phyloP scores from a whole-genome alignment of 2,113 vertebrate genomes.

The Lepidothrix coronata region DNA sequence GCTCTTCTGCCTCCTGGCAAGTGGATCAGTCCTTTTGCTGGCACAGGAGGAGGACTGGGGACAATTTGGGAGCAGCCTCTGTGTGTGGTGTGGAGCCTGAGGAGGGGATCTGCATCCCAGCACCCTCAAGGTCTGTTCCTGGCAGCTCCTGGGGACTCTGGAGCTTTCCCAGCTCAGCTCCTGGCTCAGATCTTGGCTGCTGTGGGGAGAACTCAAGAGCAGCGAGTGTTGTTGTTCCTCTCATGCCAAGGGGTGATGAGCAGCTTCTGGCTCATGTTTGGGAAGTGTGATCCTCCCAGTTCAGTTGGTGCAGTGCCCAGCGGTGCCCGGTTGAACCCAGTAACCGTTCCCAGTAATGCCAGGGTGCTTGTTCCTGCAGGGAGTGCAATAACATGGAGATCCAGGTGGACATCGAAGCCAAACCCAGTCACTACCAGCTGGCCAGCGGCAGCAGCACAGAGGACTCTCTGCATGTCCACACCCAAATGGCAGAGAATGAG shows the following conservation, averaged over 20 bases:
- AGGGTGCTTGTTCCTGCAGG: constrained; percentile 73
- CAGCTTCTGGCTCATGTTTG: background rate
- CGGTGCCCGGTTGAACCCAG: background rate
- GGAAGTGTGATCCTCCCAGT: background rate
- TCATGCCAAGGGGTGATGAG: background rate
- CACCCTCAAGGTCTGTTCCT: background rate
- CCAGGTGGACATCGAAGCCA: constrained; percentile 98
- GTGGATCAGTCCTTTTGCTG: background rate
- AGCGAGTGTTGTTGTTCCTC: fast-evolving
- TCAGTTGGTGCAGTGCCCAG: background rate
- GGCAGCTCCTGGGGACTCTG: background rate
- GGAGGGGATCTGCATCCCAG: background rate
- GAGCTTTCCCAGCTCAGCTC: background rate
- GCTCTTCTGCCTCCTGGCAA: background rate
- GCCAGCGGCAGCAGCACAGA: constrained; percentile 88
- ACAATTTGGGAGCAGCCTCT: background rate
- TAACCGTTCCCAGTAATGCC: background rate
- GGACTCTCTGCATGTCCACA: constrained; percentile 85
- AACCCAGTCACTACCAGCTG: constrained; percentile 94
- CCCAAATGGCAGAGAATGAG: constrained; percentile 79
- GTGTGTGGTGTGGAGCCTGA: background rate
- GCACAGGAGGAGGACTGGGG: background rate
- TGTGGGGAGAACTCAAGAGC: background rate
- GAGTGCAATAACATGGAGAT: constrained; percentile 98
- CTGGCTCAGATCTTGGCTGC: background rate